Conservation (phyloP, 1,140 invertebrate genomes). For the Halesus radiatus region DNA sequence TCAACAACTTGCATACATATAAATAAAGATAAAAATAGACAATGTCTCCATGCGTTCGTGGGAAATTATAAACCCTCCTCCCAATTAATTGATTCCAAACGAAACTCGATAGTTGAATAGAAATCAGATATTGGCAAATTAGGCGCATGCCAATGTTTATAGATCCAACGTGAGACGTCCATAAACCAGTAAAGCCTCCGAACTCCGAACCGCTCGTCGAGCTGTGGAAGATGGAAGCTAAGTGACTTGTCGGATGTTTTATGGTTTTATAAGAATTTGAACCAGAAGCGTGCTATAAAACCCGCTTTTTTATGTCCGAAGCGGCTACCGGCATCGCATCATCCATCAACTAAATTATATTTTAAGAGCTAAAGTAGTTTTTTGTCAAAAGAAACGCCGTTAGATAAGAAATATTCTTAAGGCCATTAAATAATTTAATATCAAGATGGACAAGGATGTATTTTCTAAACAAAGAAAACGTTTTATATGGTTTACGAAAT, state of each 20-base stretch:
- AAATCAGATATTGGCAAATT: constrained; percentile 13
- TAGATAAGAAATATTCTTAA: constrained; percentile 29
- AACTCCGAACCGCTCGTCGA: neutral
- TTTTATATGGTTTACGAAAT: too few species aligned
- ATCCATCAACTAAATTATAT: constrained; percentile 50
- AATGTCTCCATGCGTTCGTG: too few species aligned
- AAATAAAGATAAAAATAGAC: too few species aligned
- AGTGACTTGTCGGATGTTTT: constrained; percentile 54
- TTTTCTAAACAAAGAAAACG: neutral
- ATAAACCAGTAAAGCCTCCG: neutral
- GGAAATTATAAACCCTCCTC: too few species aligned
- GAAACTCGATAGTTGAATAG: too few species aligned
- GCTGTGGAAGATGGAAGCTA: constrained; percentile 7
- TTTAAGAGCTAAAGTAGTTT: constrained; percentile 44
- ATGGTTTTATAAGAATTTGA: constrained; percentile 56
- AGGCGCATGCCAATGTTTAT: constrained; percentile 38
- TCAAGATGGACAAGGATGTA: constrained; percentile 12
- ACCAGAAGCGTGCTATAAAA: constrained; percentile 56
- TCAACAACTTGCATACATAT: too few species aligned
- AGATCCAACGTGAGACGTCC: neutral
- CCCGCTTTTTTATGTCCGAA: constrained; percentile 48
- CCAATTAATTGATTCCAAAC: too few species aligned
- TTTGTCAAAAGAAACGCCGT: constrained; percentile 41
- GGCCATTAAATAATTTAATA: constrained; percentile 19
- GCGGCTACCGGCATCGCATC: constrained; percentile 48